Conservation (phyloP, 2,113 vertebrate genomes). For the Vireo altiloquus region DNA sequence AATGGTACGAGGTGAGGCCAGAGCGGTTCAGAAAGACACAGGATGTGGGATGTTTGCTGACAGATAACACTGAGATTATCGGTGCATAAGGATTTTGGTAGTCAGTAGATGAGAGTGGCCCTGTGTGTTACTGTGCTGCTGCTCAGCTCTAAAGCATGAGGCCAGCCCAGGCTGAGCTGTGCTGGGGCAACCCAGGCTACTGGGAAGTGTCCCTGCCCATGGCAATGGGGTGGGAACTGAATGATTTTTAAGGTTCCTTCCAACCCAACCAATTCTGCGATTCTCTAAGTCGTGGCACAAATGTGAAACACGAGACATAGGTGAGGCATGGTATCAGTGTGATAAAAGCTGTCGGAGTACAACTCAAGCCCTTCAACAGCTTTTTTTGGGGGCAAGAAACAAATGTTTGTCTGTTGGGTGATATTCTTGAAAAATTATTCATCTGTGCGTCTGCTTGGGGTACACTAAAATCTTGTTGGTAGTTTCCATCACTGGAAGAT, state of each 20-base stretch:
- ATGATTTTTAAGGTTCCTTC: background rate
- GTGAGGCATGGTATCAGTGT: background rate
- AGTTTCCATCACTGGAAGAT: background rate
- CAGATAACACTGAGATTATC: background rate
- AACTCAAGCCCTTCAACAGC: background rate
- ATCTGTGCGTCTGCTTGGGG: background rate
- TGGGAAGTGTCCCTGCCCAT: background rate
- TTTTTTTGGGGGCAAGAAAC: background rate
- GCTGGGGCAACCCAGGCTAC: background rate
- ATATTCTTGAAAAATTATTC: background rate
- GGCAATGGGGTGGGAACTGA: background rate
- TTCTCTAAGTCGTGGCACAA: background rate
- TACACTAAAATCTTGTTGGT: background rate
- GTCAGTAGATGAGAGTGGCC: too few relatives aligned
- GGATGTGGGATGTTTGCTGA: background rate
- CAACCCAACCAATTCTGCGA: background rate
- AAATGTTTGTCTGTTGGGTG: background rate
- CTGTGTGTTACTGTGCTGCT: fast-evolving
- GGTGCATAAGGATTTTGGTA: background rate
- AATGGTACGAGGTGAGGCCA: background rate
- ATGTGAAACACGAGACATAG: fast-evolving
- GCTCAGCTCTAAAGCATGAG: background rate
- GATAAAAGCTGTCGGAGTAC: background rate
- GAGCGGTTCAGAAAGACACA: fast-evolving
- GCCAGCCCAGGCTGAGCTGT: background rate